These are phyloP conservation scores for Prietella phreatophila DNA, from an alignment of 2,113 vertebrate genomes.

Conservation along the genomic window DNA sequence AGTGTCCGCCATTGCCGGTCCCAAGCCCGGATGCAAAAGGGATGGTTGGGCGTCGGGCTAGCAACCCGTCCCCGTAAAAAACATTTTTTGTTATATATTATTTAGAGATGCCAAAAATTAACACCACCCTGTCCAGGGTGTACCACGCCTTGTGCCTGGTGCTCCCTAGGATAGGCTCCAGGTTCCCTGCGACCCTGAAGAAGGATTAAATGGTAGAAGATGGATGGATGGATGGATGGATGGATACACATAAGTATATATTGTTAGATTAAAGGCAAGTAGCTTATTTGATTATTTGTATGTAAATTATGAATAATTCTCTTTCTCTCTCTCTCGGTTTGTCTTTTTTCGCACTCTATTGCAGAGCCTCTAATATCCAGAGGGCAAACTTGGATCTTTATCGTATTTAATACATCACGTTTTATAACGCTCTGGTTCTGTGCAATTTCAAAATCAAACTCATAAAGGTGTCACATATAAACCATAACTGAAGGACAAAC, in stretches of 20 bases:
- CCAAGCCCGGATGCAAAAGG: no score
- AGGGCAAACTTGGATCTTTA: constrained; percentile 55
- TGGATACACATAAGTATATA: not conserved
- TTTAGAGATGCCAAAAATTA: not conserved
- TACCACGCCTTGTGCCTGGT: no score
- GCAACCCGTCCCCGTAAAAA: no score
- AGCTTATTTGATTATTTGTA: not conserved
- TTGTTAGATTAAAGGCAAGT: not conserved
- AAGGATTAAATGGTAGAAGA: no score
- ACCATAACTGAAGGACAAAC: constrained; percentile 64
- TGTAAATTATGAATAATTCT: not conserved
- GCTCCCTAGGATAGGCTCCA: no score
- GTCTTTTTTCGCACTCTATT: not conserved
- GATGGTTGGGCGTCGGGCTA: no score
- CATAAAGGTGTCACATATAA: constrained; percentile 73
- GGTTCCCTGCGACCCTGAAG: no score
- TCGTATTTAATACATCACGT: constrained; percentile 61
- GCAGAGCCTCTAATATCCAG: not conserved
- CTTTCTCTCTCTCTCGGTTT: not conserved
- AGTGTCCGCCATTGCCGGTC: no score
- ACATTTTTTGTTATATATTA: not conserved
- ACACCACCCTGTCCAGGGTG: no score
- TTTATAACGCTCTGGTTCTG: constrained; percentile 64
- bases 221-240: no score
- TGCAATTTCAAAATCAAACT: constrained; percentile 76